These are phyloP conservation scores for Aphaenogaster rudis DNA, from an alignment of 1,140 invertebrate genomes.

Conservation along the genomic window DNA sequence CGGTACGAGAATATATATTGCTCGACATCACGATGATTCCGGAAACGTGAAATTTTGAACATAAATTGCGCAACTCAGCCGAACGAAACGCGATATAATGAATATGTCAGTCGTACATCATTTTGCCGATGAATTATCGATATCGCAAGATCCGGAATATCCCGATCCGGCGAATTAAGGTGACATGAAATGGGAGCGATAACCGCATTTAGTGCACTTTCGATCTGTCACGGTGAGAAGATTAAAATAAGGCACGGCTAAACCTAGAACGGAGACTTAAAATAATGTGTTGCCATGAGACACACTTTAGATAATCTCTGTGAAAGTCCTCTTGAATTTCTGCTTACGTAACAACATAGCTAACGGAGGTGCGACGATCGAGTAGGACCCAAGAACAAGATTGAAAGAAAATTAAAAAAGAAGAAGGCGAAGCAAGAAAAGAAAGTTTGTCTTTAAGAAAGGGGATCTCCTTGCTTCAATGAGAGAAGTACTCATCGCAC, in stretches of 20 bases:
- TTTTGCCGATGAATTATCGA: background rate
- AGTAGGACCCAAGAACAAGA: background rate
- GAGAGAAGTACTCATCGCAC: background rate
- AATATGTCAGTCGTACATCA: background rate
- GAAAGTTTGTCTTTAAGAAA: background rate
- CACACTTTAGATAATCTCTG: conserved; percentile 28
- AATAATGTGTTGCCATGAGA: conserved; percentile 44
- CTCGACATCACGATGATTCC: background rate
- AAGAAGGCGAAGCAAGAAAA: background rate
- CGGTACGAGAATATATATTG: background rate
- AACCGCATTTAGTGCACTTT: background rate
- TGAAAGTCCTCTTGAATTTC: conserved; percentile 17
- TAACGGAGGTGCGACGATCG: background rate
- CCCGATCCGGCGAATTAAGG: background rate
- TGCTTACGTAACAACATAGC: conserved; percentile 18
- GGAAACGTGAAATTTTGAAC: background rate
- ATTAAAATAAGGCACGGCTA: conserved; percentile 31
- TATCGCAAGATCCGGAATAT: background rate
- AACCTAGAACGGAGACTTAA: background rate
- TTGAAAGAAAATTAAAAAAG: background rate
- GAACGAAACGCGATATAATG: background rate
- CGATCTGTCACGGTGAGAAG: background rate
- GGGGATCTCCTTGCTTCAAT: background rate
- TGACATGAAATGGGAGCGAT: background rate
- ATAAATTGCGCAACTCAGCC: background rate